Conservation (phyloP, 1,140 invertebrate species). For the Anastrepha ludens region DNA sequence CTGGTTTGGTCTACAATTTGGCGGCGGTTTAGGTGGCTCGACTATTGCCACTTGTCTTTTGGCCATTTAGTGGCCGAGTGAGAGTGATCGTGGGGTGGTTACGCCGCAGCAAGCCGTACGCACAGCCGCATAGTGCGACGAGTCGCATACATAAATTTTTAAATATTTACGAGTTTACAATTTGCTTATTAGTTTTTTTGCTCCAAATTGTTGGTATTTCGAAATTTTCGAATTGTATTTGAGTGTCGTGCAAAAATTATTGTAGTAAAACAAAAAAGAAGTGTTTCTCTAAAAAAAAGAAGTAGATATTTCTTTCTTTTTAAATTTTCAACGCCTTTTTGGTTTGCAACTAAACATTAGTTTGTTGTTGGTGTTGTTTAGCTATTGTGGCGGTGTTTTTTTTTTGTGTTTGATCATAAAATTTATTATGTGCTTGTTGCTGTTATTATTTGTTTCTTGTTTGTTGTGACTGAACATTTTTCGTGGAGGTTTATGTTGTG, state of each 20-base stretch:
- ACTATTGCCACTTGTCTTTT: conserved; percentile 15
- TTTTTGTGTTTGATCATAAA: neutral
- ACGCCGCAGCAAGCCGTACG: conserved; percentile 1
- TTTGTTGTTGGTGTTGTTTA: neutral
- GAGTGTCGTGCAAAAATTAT: neutral
- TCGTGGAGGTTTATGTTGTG: too few species aligned
- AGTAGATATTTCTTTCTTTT: neutral
- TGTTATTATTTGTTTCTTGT: neutral
- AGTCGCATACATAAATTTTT: neutral
- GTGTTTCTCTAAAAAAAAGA: neutral
- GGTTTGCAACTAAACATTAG: neutral
- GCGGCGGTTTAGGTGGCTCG: neutral
- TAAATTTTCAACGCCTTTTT: neutral
- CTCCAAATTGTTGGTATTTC: conserved; percentile 3
- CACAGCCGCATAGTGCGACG: neutral
- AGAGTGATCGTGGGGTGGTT: conserved; percentile 34
- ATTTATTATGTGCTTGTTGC: neutral
- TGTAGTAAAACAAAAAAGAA: neutral
- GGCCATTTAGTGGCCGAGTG: conserved; percentile 19
- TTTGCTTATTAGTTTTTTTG: conserved; percentile 12
- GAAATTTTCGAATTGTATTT: neutral
- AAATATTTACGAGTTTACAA: conserved; percentile 9
- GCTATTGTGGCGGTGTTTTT: neutral
- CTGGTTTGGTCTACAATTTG: neutral
- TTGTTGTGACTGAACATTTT: neutral